Conservation (phyloP, 1,140 invertebrate species). For the Oreohelix idahoensis region DNA sequence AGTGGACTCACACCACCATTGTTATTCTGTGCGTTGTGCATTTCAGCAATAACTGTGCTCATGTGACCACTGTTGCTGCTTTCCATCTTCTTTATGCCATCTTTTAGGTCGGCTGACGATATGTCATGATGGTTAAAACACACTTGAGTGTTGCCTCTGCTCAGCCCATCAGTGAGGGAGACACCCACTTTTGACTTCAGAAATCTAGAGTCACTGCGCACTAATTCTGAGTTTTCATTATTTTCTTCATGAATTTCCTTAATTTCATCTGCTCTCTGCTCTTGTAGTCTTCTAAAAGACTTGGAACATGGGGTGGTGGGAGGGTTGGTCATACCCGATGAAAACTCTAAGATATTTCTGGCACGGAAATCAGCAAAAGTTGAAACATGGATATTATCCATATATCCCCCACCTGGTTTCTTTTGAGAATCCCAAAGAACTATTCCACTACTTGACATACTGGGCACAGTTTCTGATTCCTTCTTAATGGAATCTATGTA, state of each 20-base stretch:
- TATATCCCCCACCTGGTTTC: constrained; percentile 11
- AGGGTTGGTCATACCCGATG: background rate
- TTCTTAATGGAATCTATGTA: constrained; percentile 1
- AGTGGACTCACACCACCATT: background rate
- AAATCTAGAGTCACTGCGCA: constrained; percentile 37
- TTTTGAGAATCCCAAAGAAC: constrained; percentile 5
- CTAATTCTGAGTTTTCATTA: constrained; percentile 48
- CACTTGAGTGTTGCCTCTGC: background rate
- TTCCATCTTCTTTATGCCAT: background rate
- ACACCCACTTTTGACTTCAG: constrained; percentile 39
- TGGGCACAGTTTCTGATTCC: background rate
- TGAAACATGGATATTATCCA: constrained; percentile 54
- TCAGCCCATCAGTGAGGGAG: background rate
- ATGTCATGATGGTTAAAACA: background rate
- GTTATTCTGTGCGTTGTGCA: background rate
- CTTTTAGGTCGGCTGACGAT: background rate
- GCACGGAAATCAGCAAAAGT: constrained; percentile 61
- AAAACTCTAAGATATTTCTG: constrained; percentile 49
- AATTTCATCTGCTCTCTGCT: background rate
- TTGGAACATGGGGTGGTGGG: background rate
- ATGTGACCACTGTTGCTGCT: background rate
- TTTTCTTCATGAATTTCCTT: constrained; percentile 16
- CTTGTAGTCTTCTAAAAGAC: background rate
- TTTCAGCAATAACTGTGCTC: background rate
- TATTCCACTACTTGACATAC: background rate